Conservation (phyloP, 2,113 vertebrate genomes). For the Gasterosteus nipponicus region DNA sequence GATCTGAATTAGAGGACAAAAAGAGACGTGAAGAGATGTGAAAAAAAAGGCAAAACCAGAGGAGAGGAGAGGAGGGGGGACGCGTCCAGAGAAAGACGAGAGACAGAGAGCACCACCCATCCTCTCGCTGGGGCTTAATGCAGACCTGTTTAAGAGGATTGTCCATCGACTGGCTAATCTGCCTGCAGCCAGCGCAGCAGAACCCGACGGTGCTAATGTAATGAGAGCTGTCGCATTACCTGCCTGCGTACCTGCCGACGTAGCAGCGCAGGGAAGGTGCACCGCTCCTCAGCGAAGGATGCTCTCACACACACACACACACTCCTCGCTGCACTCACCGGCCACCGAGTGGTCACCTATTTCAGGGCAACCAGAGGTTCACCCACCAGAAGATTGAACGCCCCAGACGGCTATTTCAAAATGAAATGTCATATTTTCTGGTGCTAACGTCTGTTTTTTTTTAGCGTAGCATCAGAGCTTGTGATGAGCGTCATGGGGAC, state of each 20-base stretch:
- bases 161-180: constrained; percentile 77
- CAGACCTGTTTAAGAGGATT: constrained; percentile 85
- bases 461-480: constrained; percentile 39
- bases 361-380: constrained; percentile 49
- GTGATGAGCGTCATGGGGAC: constrained; percentile 17
- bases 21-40: constrained; percentile 10
- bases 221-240: constrained; percentile 69
- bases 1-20: constrained; percentile 57
- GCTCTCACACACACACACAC: constrained; percentile 18
- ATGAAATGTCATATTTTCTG: constrained; percentile 48
- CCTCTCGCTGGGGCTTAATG: constrained; percentile 74
- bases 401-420: constrained; percentile 63
- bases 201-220: constrained; percentile 78
- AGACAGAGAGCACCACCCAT: constrained; percentile 48
- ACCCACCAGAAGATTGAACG: constrained; percentile 40
- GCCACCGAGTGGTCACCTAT: constrained; percentile 77
- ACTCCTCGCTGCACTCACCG: constrained; percentile 54
- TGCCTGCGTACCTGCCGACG: constrained; percentile 43
- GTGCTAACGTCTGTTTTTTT: constrained; percentile 8
- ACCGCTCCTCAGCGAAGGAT: constrained; percentile 43
- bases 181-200: constrained; percentile 78
- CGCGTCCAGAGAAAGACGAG: constrained; percentile 7
- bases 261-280: constrained; percentile 45
- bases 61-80: constrained; percentile 19
- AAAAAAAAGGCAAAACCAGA: constrained; percentile 17